Evolutionary conservation across 2,113 vertebrate species (phyloP).

Genomic region (Mormyrus lacerda): DNA sequence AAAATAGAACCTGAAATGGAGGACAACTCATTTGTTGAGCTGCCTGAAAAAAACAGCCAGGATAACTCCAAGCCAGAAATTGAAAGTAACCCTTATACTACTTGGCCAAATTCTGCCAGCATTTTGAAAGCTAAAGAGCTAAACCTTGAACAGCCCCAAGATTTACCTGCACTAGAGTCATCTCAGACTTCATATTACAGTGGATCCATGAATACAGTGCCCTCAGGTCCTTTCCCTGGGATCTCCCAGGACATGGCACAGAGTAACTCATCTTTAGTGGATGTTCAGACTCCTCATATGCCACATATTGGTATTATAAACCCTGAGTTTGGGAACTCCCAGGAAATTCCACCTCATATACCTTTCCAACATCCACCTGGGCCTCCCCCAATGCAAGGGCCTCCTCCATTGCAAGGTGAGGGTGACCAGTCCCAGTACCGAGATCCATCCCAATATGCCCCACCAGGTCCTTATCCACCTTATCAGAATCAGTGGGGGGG

Average conservation of each 20-base stretch:
- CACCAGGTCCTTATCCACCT: constrained; percentile 47
- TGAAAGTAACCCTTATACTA: constrained; percentile 53
- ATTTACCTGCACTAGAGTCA: constrained; percentile 61
- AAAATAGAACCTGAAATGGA: constrained; percentile 59
- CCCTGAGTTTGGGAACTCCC: constrained; percentile 48
- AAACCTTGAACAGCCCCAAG: constrained; percentile 50
- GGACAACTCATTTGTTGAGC: constrained; percentile 44
- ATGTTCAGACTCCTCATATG: constrained; percentile 49
- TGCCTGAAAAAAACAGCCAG: constrained; percentile 41
- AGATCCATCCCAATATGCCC: constrained; percentile 37
- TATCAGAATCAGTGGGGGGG: constrained; percentile 62
- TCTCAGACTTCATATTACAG: constrained; percentile 47
- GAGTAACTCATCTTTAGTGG: constrained; percentile 28
- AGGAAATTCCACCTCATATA: constrained; percentile 49
- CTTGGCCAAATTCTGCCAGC: constrained; percentile 68
- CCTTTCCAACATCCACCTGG: constrained; percentile 50
- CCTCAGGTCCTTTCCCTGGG: constrained; percentile 48
- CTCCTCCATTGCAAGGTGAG: constrained; percentile 49
- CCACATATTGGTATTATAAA: constrained; percentile 42
- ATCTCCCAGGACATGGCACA: constrained; percentile 49
- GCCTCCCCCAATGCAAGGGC: constrained; percentile 26
- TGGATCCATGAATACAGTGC: constrained; percentile 36
- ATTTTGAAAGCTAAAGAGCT: constrained; percentile 54
- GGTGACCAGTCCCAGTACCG: constrained; percentile 42
- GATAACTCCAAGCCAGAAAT: constrained; percentile 40